These are phyloP conservation scores for Oreonectes daqikongensis DNA, from an alignment of 2,797 vertebrate genomes.

Conservation along the genomic window DNA sequence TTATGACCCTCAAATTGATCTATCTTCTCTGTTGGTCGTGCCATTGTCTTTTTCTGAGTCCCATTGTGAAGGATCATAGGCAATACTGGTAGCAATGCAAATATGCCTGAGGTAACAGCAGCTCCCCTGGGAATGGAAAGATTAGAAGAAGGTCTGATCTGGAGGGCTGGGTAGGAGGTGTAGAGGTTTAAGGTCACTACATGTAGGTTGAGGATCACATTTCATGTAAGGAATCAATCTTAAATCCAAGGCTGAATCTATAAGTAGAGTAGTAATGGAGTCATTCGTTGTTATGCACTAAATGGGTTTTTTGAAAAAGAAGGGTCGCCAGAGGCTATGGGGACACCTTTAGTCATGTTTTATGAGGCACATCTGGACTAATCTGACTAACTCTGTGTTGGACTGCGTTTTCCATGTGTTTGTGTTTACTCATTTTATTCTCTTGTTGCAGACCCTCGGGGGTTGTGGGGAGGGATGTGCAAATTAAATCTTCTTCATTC, in stretches of 20 bases:
- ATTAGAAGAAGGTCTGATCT: slow-evolving; percentile 52
- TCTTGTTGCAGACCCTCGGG: slow-evolving; percentile 30
- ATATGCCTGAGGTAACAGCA: slow-evolving; percentile 77
- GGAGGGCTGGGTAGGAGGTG: slow-evolving; percentile 26
- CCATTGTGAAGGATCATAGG: slow-evolving; percentile 80
- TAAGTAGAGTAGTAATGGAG: slow-evolving; percentile 27
- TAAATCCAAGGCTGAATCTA: slow-evolving; percentile 53
- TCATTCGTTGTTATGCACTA: slow-evolving; percentile 31
- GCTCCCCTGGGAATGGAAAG: slow-evolving; percentile 71
- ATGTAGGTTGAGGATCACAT: slow-evolving; percentile 71
- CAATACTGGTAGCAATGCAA: slow-evolving; percentile 76
- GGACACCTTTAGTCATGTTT: slow-evolving; percentile 62
- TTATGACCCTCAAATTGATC: slow-evolving; percentile 70
- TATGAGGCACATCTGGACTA: slow-evolving; percentile 57
- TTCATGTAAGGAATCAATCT: slow-evolving; percentile 68
- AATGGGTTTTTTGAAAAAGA: slow-evolving; percentile 29
- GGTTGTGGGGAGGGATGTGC: slow-evolving; percentile 52
- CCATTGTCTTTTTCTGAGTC: slow-evolving; percentile 82
- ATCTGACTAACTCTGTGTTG: slow-evolving; percentile 50
- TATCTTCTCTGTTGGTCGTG: slow-evolving; percentile 75
- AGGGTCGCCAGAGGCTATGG: slow-evolving; percentile 58
- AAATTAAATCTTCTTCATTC: slow-evolving; percentile 40
- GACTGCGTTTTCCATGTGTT: slow-evolving; percentile 49
- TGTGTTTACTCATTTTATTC: slow-evolving; percentile 45
- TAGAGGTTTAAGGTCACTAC: slow-evolving; percentile 63